A percentile compares a stretch with the other conserved stretches of the same genome.
Evolutionary conservation across 2,888 invertebrate genomes (phyloP).

Genomic region (Hemicrepidius hirtus): DNA sequence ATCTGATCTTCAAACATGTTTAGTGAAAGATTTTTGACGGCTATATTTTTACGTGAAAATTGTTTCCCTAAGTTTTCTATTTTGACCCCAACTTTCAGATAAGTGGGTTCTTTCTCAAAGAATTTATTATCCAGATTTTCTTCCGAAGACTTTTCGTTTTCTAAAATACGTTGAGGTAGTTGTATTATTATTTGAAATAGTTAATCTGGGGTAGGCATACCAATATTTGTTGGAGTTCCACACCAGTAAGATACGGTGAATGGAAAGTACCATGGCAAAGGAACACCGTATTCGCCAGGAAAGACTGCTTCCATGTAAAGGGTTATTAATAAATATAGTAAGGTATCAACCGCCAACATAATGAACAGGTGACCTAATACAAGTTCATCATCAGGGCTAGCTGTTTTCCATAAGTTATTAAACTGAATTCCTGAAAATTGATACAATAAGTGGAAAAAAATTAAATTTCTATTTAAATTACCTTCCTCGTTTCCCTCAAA

Average conservation of each 20-base stretch:
- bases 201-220: slow-evolving; percentile 63
- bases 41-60: slow-evolving; percentile 75
- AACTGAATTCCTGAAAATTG: slow-evolving; percentile 75
- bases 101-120: slow-evolving; percentile 74
- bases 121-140: slow-evolving; percentile 59
- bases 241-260: slow-evolving; percentile 43
- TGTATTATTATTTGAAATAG: neutral
- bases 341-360: slow-evolving; percentile 81
- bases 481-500: slow-evolving; percentile 83
- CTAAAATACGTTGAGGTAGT: neutral
- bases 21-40: slow-evolving; percentile 81
- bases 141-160: neutral
- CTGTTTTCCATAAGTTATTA: slow-evolving; percentile 77
- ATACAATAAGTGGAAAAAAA: neutral
- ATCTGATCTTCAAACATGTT: slow-evolving; percentile 93
- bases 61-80: slow-evolving; percentile 78
- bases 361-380: slow-evolving; percentile 82
- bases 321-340: slow-evolving; percentile 84
- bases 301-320: slow-evolving; percentile 90
- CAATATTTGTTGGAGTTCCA: slow-evolving; percentile 62
- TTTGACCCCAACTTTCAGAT: slow-evolving; percentile 73
- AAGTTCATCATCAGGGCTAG: slow-evolving; percentile 81
- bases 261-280: slow-evolving; percentile 51
- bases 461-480: neutral
- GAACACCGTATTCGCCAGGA: slow-evolving; percentile 77